Evolutionary conservation across 2,797 vertebrate species (phyloP).

Genomic region (Steatocranus sp.): DNA sequence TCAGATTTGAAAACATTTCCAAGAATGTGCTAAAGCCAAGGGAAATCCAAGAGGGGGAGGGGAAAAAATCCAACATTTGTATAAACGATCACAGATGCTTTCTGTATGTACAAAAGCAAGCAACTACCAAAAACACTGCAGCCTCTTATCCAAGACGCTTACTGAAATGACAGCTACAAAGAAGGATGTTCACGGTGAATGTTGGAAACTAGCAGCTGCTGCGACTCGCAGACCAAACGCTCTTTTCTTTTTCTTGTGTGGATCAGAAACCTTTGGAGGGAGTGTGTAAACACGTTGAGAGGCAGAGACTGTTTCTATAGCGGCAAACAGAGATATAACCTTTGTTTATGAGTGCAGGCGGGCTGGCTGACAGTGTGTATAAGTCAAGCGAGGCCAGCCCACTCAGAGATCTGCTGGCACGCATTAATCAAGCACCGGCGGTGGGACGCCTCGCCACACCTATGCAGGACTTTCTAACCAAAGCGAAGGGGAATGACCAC

Average conservation of each 20-base stretch:
- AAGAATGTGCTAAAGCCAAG: not conserved
- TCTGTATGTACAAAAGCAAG: not conserved
- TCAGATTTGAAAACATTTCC: not conserved
- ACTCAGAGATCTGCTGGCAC: constrained; percentile 48
- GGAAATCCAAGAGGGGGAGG: not conserved
- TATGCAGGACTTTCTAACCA: constrained; percentile 30
- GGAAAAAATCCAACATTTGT: not conserved
- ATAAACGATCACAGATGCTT: not conserved
- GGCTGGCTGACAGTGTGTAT: constrained; percentile 57
- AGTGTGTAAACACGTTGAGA: constrained; percentile 24
- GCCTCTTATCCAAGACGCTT: not conserved
- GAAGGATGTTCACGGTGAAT: not conserved
- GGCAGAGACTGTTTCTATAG: constrained; percentile 12
- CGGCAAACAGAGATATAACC: constrained; percentile 54
- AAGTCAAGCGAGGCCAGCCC: constrained; percentile 60
- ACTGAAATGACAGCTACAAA: not conserved
- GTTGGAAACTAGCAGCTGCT: not conserved
- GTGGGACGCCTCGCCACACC: constrained; percentile 26
- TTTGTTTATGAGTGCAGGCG: constrained; percentile 65
- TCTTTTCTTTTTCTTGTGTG: not conserved
- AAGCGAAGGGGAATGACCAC: constrained; percentile 30
- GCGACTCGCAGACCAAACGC: not conserved
- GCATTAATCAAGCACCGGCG: constrained; percentile 59
- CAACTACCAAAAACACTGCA: not conserved
- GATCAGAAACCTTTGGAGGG: constrained; percentile 4